A percentile compares a stretch with the other conserved stretches of the same genome.
Evolutionary conservation across 2,888 invertebrate genomes (phyloP).

Genomic region (Microdon myrmicae): DNA sequence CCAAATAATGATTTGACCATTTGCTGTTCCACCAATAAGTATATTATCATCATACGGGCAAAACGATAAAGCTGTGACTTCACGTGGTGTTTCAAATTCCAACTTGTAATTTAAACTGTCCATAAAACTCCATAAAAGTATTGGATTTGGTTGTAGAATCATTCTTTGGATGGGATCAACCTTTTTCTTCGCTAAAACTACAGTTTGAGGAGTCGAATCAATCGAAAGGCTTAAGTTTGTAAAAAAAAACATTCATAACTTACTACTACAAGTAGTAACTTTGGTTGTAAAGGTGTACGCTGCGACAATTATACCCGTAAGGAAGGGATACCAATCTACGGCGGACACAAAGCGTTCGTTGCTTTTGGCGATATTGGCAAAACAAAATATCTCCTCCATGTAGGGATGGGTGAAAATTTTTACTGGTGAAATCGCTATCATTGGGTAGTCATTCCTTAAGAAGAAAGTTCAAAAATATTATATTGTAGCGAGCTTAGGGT

Average conservation of each 20-base stretch:
- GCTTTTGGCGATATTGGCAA: conserved; percentile 73
- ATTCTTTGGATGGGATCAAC: conserved; percentile 70
- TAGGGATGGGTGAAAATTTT: conserved; percentile 60
- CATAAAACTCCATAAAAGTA: conserved; percentile 79
- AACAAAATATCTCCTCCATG: conserved; percentile 70
- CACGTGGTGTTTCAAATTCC: conserved; percentile 74
- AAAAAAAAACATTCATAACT: conserved; percentile 56
- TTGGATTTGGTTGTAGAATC: conserved; percentile 73
- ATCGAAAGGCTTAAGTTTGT: not conserved
- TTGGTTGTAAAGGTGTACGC: conserved; percentile 74
- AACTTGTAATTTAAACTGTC: conserved; percentile 78
- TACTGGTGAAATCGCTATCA: conserved; percentile 58
- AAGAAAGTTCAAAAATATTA: not conserved
- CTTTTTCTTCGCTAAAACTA: conserved; percentile 54
- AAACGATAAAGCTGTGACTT: conserved; percentile 74
- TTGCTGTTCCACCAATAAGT: conserved; percentile 77
- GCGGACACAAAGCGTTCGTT: conserved; percentile 75
- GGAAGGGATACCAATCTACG: conserved; percentile 77
- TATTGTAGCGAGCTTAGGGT: too few species aligned
- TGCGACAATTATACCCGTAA: conserved; percentile 75
- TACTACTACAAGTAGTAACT: conserved; percentile 57
- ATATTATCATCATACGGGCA: conserved; percentile 77
- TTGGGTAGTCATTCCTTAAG: conserved; percentile 63
- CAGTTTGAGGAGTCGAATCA: too few species aligned
- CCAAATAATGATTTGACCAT: conserved; percentile 79